These are phyloP conservation scores for Sinhomidia bicolor DNA, from an alignment of 2,888 invertebrate species.

Conservation along the genomic window DNA sequence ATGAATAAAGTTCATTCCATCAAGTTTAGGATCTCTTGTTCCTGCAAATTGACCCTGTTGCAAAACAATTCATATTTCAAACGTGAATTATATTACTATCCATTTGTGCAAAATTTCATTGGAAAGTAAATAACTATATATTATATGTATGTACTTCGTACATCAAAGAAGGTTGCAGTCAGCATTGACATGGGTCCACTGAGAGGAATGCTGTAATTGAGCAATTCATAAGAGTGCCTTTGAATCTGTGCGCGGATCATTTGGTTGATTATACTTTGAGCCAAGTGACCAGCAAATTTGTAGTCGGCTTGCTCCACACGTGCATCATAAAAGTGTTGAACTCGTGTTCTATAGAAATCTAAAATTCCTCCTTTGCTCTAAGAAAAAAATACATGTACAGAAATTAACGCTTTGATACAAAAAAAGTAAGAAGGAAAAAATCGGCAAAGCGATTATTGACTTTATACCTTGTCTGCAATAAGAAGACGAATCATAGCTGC, in stretches of 20 bases:
- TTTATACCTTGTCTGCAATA: constrained; percentile 89
- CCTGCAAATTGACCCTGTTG: constrained; percentile 79
- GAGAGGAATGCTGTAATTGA: constrained; percentile 79
- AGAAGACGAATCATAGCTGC: constrained; percentile 92
- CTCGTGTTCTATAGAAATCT: constrained; percentile 93
- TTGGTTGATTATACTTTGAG: constrained; percentile 84
- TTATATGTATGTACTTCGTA: no score
- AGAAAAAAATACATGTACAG: constrained; percentile 49
- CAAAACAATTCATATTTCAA: constrained; percentile 3
- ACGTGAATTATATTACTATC: no score
- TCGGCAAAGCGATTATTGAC: no score
- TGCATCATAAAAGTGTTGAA: constrained; percentile 93
- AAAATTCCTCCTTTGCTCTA: constrained; percentile 88
- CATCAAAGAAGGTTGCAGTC: constrained; percentile 80
- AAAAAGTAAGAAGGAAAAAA: neutral
- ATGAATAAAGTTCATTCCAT: constrained; percentile 87
- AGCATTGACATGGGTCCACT: constrained; percentile 79
- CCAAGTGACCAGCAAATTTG: constrained; percentile 90
- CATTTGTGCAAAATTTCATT: no score
- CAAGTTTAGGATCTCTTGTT: constrained; percentile 74
- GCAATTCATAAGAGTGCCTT: constrained; percentile 79
- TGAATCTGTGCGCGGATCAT: constrained; percentile 80
- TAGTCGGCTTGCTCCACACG: constrained; percentile 93
- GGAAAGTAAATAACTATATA: neutral
- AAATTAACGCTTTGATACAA: neutral